phyloP scores from a whole-genome alignment of 2,797 vertebrate species.

The Trichosurus vulpecula region DNA sequence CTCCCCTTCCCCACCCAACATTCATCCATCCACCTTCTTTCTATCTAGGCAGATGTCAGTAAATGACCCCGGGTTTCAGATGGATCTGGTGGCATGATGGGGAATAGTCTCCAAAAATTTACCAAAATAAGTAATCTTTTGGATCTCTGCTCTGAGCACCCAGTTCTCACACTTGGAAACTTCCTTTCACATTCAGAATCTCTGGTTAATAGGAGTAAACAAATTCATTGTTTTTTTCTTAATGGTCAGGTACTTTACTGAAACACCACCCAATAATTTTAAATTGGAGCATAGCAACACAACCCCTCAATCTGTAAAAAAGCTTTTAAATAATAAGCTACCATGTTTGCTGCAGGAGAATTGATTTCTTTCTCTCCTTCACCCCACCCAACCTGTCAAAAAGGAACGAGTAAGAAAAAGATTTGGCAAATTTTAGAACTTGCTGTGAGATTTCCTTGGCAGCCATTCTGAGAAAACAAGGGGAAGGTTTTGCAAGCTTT shows the following conservation, averaged over 20 bases:
- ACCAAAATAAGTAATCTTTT: neutral
- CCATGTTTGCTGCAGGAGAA: neutral
- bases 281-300: neutral
- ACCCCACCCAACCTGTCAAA: neutral
- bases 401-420: neutral
- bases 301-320: neutral
- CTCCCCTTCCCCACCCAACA: accelerated
- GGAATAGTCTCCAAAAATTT: neutral
- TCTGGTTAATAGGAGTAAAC: neutral
- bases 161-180: neutral
- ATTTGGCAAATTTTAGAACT: neutral
- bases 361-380: neutral
- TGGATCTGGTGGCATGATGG: neutral
- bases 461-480: neutral
- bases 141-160: neutral
- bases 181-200: neutral
- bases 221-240: neutral
- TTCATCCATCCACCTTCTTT: neutral
- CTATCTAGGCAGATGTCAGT: neutral
- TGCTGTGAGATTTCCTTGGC: neutral
- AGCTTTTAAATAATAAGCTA: neutral
- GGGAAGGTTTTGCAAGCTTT: neutral
- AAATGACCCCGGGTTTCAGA: neutral
- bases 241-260: neutral
- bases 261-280: neutral